A percentile compares a stretch with the other conserved stretches of the same genome.
Conservation (phyloP, 2,797 vertebrate genomes). For the Muraenolepis orangiensis region DNA sequence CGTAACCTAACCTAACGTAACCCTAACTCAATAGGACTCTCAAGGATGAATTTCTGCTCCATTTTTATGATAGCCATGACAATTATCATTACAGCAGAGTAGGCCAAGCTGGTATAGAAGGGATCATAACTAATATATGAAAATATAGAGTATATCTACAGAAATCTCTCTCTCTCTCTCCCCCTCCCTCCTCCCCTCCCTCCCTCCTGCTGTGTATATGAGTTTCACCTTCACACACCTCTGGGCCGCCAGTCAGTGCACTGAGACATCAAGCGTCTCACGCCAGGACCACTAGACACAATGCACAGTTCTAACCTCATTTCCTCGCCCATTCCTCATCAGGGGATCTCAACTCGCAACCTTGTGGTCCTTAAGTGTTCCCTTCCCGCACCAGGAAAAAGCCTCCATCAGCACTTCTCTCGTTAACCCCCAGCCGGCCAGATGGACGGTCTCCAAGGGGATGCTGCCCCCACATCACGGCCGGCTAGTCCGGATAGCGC, state of each 20-base stretch:
- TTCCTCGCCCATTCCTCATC: neutral
- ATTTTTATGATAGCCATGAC: no score
- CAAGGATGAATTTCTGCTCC: no score
- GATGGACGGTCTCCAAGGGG: slow-evolving; percentile 29
- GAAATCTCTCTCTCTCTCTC: no score
- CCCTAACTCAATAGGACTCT: no score
- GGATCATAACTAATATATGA: neutral
- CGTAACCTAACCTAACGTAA: no score
- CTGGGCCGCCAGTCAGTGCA: neutral
- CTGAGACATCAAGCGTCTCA: no score
- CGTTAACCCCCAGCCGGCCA: slow-evolving; percentile 6
- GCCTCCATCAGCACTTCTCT: slow-evolving; percentile 13
- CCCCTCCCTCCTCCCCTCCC: no score
- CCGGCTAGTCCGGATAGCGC: no score
- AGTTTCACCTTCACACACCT: neutral
- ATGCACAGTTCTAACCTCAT: neutral
- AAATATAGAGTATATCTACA: neutral
- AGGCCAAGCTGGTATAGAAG: no score
- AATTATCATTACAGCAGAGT: no score
- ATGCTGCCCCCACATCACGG: slow-evolving; percentile 28
- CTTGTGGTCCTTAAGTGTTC: neutral
- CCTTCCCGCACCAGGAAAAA: slow-evolving; percentile 12
- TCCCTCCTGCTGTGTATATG: no score
- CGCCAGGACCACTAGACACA: neutral
- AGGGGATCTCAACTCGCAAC: slow-evolving; percentile 12